phyloP scores from a whole-genome alignment of 2,888 invertebrate genomes.

The Melieria picta region DNA sequence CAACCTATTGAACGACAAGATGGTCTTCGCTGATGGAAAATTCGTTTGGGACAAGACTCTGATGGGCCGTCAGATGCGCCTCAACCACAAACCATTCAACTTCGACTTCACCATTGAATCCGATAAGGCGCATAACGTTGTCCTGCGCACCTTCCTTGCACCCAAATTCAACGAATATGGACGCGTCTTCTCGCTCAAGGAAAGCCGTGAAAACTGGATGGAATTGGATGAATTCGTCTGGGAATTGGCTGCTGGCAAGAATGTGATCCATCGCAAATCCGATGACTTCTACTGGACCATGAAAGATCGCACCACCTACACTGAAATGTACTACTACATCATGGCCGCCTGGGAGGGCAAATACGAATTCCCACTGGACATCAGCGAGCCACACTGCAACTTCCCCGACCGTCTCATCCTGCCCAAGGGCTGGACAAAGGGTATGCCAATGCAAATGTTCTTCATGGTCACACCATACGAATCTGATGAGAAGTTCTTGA shows the following conservation, averaged over 20 bases:
- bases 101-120: conserved; percentile 71
- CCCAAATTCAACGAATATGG: conserved; percentile 73
- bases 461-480: conserved; percentile 69
- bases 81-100: conserved; percentile 75
- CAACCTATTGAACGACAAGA: conserved; percentile 49
- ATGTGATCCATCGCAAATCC: conserved; percentile 52
- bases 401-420: conserved; percentile 72
- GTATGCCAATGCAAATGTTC: conserved; percentile 72
- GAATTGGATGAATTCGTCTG: conserved; percentile 73
- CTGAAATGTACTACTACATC: conserved; percentile 66
- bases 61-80: conserved; percentile 72
- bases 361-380: conserved; percentile 64
- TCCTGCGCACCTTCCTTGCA: conserved; percentile 74
- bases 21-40: conserved; percentile 51
- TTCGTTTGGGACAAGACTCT: conserved; percentile 62
- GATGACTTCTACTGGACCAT: conserved; percentile 62
- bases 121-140: conserved; percentile 69
- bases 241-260: conserved; percentile 69
- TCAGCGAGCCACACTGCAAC: conserved; percentile 67
- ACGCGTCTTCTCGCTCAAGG: conserved; percentile 67
- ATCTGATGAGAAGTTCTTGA: conserved; percentile 57
- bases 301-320: conserved; percentile 68
- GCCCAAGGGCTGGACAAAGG: conserved; percentile 71
- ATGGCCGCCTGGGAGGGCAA: conserved; percentile 66
- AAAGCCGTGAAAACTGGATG: conserved; percentile 71